Evolutionary conservation across 1,140 invertebrate species (phyloP).

Genomic region (Cylas formicarius): DNA sequence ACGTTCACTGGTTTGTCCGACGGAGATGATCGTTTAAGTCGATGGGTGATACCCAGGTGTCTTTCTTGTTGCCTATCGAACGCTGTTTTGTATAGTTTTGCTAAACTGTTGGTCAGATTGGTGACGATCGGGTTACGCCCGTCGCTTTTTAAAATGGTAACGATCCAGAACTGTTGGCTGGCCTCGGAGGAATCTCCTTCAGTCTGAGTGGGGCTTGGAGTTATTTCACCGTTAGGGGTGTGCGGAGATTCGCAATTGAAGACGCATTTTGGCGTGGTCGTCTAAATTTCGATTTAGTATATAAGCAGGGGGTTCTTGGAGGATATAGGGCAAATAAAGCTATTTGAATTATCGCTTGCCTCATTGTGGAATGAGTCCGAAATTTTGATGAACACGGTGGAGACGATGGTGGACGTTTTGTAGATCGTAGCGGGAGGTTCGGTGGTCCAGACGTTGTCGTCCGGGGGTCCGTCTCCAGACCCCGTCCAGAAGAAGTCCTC

Average conservation of each 20-base stretch:
- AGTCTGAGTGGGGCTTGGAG: slow-evolving; percentile 29
- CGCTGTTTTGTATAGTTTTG: slow-evolving; percentile 55
- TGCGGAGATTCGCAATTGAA: slow-evolving; percentile 21
- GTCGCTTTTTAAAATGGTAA: slow-evolving; percentile 58
- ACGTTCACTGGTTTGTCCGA: slow-evolving; percentile 41
- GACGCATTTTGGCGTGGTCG: slow-evolving; percentile 23
- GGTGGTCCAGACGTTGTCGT: slow-evolving; percentile 35
- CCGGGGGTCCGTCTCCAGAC: slow-evolving; percentile 61
- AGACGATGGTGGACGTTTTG: slow-evolving; percentile 52
- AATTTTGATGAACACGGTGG: slow-evolving; percentile 51
- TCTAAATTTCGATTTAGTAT: no score
- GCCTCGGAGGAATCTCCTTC: slow-evolving; percentile 36
- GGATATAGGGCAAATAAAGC: no score
- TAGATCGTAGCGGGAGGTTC: slow-evolving; percentile 39
- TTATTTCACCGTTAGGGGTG: slow-evolving; percentile 20
- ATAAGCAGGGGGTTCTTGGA: no score
- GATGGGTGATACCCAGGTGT: slow-evolving; percentile 50
- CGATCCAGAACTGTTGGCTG: slow-evolving; percentile 66
- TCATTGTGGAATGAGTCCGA: slow-evolving; percentile 22
- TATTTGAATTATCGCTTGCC: slow-evolving; percentile 15
- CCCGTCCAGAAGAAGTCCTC: slow-evolving; percentile 84
- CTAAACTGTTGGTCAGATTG: slow-evolving; percentile 52
- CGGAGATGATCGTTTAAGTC: slow-evolving; percentile 29
- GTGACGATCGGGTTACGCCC: slow-evolving; percentile 36
- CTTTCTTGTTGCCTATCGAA: slow-evolving; percentile 64